Conservation (phyloP, 1,140 invertebrate genomes). For the Sogatella furcifera region DNA sequence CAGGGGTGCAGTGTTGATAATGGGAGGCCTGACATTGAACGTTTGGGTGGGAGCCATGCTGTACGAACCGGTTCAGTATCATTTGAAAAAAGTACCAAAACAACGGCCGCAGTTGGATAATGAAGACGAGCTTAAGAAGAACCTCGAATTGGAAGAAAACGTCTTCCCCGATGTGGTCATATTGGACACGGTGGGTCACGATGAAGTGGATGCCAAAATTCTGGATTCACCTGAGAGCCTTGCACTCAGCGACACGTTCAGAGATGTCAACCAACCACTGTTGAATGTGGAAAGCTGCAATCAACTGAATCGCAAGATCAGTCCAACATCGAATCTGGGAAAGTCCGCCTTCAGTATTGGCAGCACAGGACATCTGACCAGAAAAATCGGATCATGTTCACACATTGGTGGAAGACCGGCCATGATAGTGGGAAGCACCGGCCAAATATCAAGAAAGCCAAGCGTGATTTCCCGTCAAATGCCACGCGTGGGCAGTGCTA, state of each 20-base stretch:
- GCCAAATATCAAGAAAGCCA: slow-evolving; percentile 19
- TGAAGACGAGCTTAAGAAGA: not conserved
- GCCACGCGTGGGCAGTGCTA: slow-evolving; percentile 4
- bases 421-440: slow-evolving; percentile 20
- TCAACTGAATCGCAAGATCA: not conserved
- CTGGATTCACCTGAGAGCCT: not conserved
- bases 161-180: not conserved
- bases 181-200: not conserved
- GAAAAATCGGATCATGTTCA: slow-evolving; percentile 18
- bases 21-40: slow-evolving; percentile 72
- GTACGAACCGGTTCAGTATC: slow-evolving; percentile 71
- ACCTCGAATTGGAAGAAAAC: slow-evolving; percentile 1
- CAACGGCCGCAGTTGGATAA: slow-evolving; percentile 29
- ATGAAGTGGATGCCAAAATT: slow-evolving; percentile 1
- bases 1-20: slow-evolving; percentile 66
- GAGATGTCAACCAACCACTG: slow-evolving; percentile 1
- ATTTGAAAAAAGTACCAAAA: slow-evolving; percentile 52
- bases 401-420: slow-evolving; percentile 9
- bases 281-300: not conserved
- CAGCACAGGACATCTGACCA: slow-evolving; percentile 18
- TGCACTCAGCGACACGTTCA: not conserved
- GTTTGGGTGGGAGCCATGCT: slow-evolving; percentile 72
- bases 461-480: slow-evolving; percentile 25
- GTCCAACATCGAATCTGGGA: not conserved
- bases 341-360: slow-evolving; percentile 12